Evolutionary conservation across 1,140 invertebrate species (phyloP).

Genomic region (Euschistus heros): DNA sequence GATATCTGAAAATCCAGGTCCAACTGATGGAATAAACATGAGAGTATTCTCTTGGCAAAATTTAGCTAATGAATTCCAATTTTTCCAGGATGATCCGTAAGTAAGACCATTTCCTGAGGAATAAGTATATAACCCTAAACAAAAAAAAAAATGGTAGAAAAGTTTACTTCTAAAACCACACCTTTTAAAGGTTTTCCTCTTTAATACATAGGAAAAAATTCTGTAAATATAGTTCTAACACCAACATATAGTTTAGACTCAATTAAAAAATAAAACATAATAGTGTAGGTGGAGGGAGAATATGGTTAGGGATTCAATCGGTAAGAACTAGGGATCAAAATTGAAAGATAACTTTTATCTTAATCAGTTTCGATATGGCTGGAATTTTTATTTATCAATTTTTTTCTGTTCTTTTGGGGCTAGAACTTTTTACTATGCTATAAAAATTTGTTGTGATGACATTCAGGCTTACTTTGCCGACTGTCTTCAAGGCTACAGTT

Average conservation of each 20-base stretch:
- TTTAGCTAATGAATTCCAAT: constrained; percentile 46
- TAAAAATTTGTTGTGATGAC: too few relatives aligned
- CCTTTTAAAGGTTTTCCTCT: neutral
- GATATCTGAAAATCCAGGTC: constrained; percentile 47
- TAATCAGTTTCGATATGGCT: too few relatives aligned
- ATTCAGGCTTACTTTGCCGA: too few relatives aligned
- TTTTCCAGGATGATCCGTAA: constrained; percentile 51
- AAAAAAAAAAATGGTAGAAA: constrained; percentile 8
- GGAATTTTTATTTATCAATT: too few relatives aligned
- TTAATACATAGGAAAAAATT: neutral
- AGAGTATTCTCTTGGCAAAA: constrained; percentile 45
- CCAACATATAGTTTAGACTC: too few relatives aligned
- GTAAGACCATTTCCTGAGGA: constrained; percentile 47
- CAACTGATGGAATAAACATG: constrained; percentile 47
- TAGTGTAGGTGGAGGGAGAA: neutral
- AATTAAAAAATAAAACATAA: neutral
- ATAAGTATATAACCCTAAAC: constrained; percentile 46
- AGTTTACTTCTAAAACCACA: neutral
- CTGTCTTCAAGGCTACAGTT: too few relatives aligned
- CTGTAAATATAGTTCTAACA: neutral
- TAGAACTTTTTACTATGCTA: too few relatives aligned
- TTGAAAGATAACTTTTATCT: too few relatives aligned
- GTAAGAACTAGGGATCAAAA: too few relatives aligned
- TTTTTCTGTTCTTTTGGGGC: neutral
- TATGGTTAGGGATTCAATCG: neutral